Conservation (phyloP, 1,140 invertebrate species). For the Trachymyrmex cornetzi region DNA sequence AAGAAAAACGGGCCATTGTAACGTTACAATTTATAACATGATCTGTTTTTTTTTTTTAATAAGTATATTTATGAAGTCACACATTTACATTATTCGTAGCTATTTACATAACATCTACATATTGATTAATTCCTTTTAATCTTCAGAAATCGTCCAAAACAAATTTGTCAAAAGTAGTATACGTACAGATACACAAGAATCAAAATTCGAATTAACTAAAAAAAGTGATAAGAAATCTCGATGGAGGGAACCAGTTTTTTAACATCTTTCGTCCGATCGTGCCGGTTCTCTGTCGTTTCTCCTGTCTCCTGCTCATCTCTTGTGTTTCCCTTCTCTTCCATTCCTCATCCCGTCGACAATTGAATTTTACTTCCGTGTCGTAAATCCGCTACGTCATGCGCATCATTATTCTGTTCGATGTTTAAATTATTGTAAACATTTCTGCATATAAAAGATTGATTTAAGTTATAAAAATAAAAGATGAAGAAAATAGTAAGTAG, state of each 20-base stretch:
- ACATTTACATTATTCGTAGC: neutral
- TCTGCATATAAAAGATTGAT: neutral
- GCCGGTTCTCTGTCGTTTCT: slow-evolving; percentile 54
- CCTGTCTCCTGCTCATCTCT: slow-evolving; percentile 50
- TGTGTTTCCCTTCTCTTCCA: neutral
- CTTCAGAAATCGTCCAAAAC: neutral
- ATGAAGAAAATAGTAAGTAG: neutral
- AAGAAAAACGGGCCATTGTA: no score
- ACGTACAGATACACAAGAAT: slow-evolving; percentile 57
- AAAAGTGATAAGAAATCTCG: slow-evolving; percentile 67
- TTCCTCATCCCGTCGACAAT: slow-evolving; percentile 6
- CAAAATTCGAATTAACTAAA: slow-evolving; percentile 72
- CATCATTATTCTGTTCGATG: neutral
- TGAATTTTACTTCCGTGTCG: slow-evolving; percentile 47
- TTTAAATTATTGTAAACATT: neutral
- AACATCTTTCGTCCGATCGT: slow-evolving; percentile 73
- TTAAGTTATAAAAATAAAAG: neutral
- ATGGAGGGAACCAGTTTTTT: slow-evolving; percentile 82
- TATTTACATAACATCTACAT: neutral
- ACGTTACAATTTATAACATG: no score
- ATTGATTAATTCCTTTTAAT: neutral
- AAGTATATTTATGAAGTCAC: neutral
- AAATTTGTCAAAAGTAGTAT: neutral
- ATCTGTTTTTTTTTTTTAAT: no score
- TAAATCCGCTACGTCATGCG: slow-evolving; percentile 9